A percentile compares a stretch with the other conserved stretches of the same genome.
Evolutionary conservation across 2,888 invertebrate species (phyloP).

Genomic region (Papilio gigon): DNA sequence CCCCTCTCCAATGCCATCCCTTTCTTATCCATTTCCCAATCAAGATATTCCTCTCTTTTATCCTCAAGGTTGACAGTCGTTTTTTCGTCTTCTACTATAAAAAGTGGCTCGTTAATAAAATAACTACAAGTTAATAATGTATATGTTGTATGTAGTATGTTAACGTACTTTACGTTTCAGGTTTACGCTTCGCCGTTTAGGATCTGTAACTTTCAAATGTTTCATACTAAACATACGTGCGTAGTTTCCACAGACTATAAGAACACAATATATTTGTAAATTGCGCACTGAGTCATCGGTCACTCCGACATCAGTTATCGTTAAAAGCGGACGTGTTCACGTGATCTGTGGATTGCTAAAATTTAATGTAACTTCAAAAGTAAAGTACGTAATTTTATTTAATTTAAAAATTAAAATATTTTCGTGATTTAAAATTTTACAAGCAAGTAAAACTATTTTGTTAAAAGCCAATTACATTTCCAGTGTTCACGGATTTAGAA

Average conservation of each 20-base stretch:
- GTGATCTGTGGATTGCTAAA: neutral
- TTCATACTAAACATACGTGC: neutral
- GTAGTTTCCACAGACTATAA: no score
- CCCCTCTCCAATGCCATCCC: neutral
- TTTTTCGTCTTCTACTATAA: neutral
- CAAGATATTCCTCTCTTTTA: neutral
- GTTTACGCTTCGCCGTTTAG: slow-evolving; percentile 24
- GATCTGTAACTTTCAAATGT: slow-evolving; percentile 6
- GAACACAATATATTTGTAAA: neutral
- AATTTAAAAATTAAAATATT: no score
- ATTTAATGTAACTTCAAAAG: neutral
- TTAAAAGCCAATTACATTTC: slow-evolving; percentile 25
- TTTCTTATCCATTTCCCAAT: neutral
- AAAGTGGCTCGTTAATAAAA: slow-evolving; percentile 5
- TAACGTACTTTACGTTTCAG: slow-evolving; percentile 38
- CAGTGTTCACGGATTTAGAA: slow-evolving; percentile 19
- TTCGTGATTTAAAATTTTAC: neutral
- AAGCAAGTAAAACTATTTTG: slow-evolving; percentile 16
- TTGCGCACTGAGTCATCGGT: neutral
- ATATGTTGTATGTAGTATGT: no score
- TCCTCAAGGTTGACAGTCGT: neutral
- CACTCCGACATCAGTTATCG: neutral
- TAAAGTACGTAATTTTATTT: neutral
- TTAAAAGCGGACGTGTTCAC: neutral
- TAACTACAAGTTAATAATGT: slow-evolving; percentile 12